These are phyloP conservation scores for Takifugu ocellatus DNA, from an alignment of 2,797 vertebrate species.

Conservation along the genomic window DNA sequence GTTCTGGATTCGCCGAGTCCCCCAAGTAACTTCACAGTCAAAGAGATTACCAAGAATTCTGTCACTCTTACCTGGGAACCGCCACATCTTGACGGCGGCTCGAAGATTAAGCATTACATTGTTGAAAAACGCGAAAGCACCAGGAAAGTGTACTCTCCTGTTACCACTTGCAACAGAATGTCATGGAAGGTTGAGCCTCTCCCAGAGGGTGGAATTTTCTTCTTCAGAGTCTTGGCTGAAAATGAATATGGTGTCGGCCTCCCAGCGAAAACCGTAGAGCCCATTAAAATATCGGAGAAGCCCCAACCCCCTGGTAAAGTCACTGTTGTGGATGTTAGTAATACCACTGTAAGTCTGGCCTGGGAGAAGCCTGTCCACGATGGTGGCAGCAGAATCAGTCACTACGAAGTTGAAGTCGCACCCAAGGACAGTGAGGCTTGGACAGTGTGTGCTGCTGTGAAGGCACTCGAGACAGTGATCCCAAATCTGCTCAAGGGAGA, in stretches of 20 bases:
- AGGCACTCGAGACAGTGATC: constrained; percentile 85
- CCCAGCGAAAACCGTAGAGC: constrained; percentile 85
- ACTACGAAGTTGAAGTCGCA: constrained; percentile 94
- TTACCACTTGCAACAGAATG: constrained; percentile 91
- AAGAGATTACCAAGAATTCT: constrained; percentile 92
- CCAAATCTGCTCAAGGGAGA: constrained; percentile 88
- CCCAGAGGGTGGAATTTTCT: constrained; percentile 92
- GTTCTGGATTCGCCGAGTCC: constrained; percentile 94
- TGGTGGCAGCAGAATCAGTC: constrained; percentile 93
- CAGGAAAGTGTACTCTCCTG: constrained; percentile 91
- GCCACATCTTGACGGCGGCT: constrained; percentile 91
- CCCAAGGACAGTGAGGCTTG: constrained; percentile 89
- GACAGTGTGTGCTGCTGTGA: constrained; percentile 89
- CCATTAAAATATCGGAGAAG: constrained; percentile 94
- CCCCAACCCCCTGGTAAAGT: constrained; percentile 97
- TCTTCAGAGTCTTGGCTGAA: constrained; percentile 94
- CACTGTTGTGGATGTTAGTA: constrained; percentile 89
- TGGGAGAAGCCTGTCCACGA: constrained; percentile 97
- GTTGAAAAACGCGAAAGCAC: constrained; percentile 98
- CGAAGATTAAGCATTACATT: constrained; percentile 96
- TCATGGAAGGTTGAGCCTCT: constrained; percentile 93
- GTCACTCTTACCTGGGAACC: constrained; percentile 96
- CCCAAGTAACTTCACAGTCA: constrained; percentile 88
- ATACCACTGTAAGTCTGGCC: constrained; percentile 85
- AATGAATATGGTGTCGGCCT: constrained; percentile 95